Conservation (phyloP, 2,888 invertebrate genomes). For the Boloria selene region DNA sequence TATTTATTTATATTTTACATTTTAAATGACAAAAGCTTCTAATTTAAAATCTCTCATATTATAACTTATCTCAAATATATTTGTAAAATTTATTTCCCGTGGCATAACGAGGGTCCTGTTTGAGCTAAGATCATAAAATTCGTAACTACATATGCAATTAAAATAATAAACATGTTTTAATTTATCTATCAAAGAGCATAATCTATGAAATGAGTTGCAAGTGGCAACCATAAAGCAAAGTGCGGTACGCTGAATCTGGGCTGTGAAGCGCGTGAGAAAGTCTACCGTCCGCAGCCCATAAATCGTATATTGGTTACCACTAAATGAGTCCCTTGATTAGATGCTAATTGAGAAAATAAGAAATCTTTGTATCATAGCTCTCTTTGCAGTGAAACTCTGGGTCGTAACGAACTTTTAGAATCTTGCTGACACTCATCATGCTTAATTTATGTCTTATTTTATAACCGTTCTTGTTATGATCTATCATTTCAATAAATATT, state of each 20-base stretch:
- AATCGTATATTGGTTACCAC: conserved; percentile 63
- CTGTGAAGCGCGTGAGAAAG: conserved; percentile 70
- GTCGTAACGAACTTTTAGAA: conserved; percentile 46
- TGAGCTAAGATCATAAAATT: not conserved
- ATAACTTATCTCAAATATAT: no score
- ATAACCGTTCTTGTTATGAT: conserved; percentile 56
- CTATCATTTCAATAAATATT: conserved; percentile 63
- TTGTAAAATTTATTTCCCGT: not conserved
- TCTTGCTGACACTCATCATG: conserved; percentile 48
- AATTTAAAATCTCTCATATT: no score
- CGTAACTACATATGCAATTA: conserved; percentile 12
- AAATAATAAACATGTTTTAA: conserved; percentile 33
- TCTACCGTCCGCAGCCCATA: conserved; percentile 56
- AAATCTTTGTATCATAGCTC: conserved; percentile 56
- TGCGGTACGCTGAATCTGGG: conserved; percentile 56
- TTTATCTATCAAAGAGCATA: conserved; percentile 37
- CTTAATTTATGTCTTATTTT: conserved; percentile 49
- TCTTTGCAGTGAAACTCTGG: conserved; percentile 55
- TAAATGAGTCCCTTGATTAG: conserved; percentile 72
- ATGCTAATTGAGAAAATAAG: conserved; percentile 72
- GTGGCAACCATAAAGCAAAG: conserved; percentile 52
- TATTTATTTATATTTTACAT: no score
- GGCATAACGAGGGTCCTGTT: not conserved
- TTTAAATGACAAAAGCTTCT: no score
- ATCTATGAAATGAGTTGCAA: conserved; percentile 33